A percentile compares a stretch with the other conserved stretches of the same genome.
Evolutionary conservation across 1,140 invertebrate genomes (phyloP).

Genomic region (Hirudo medicinalis): DNA sequence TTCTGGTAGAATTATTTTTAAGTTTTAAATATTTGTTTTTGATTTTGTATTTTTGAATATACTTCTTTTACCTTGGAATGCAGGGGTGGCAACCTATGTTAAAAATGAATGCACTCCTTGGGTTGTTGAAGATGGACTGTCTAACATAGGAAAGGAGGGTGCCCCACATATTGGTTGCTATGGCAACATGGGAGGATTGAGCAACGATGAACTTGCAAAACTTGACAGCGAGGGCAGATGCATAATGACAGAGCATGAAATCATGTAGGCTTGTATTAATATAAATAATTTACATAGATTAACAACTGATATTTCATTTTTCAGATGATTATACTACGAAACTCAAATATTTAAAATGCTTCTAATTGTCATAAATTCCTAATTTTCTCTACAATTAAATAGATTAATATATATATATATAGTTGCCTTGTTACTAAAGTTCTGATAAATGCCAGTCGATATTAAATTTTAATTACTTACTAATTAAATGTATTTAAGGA

Average conservation of each 20-base stretch:
- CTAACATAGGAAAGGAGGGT: constrained; percentile 23
- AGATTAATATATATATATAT: too few relatives aligned
- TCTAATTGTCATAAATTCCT: not conserved
- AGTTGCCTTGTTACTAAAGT: too few relatives aligned
- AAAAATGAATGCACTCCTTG: constrained; percentile 35
- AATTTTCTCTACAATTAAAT: too few relatives aligned
- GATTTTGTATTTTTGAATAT: not conserved
- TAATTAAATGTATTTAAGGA: too few relatives aligned
- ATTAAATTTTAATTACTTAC: too few relatives aligned
- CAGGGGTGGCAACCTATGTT: constrained; percentile 47
- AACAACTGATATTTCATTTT: not conserved
- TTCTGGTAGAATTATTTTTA: constrained; percentile 36
- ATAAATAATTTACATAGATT: too few relatives aligned
- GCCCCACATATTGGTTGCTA: constrained; percentile 31
- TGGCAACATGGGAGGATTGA: constrained; percentile 33
- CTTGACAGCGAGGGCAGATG: constrained; percentile 46
- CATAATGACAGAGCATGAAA: constrained; percentile 44
- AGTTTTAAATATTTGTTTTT: not conserved
- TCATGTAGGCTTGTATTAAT: constrained; percentile 31
- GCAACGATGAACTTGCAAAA: constrained; percentile 33
- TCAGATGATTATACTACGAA: not conserved
- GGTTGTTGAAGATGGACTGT: constrained; percentile 44
- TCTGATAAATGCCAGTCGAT: too few relatives aligned
- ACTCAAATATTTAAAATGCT: not conserved
- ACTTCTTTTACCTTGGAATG: constrained; percentile 22